Evolutionary conservation across 2,113 vertebrate species (phyloP), one percentile per base, ranked within the genome.

Genomic region (Brachyhypopomus gauderio): DNA sequence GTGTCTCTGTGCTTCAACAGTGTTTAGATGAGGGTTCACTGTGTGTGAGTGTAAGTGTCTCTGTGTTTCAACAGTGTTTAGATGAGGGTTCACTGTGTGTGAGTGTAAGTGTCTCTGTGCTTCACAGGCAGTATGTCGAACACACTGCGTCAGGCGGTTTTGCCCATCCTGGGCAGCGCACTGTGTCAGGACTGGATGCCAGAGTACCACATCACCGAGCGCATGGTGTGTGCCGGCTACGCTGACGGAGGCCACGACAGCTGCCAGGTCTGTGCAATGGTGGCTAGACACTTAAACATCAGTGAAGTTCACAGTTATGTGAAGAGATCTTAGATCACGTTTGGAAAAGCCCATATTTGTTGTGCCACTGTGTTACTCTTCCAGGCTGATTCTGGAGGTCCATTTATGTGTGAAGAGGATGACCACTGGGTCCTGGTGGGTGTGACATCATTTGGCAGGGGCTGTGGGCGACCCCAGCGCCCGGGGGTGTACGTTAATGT

Each of bases 361-460:
- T 30, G 27, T 17, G 30, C 48, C 5, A 22, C 4, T 5, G 11
- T 70, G 16, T 70, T n/a, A 5, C 23, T 72, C 16, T 79, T 7
- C 38, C 88, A 99, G 98, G 97, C 97, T 0, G 98, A 99, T 89
- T 99, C 98, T 23, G 97, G 98, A 23, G 97, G 98, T 14, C 96
- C 98, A 0, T 86, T 99, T 16, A 93, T 96, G 90, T 94, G 80
- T 75, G 82, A 93, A 75, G 91, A 94, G 17, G 85, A 91, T 9
- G 84, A 83, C 75, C 85, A 80, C 56, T 96, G 96, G 94, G 48
- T 93, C 66, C 88, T 95, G 72, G 91, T 82, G 84, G 97, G 97
- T 6, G 95, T 96, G 83, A 91, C 87, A 0, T 99, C 98, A 0
- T 99, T 98, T 52, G 98, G 98, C 0, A 20, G 85, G 0, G 20